Conservation (phyloP, 2,113 vertebrate species). For the Cyanoderma ruficeps region DNA sequence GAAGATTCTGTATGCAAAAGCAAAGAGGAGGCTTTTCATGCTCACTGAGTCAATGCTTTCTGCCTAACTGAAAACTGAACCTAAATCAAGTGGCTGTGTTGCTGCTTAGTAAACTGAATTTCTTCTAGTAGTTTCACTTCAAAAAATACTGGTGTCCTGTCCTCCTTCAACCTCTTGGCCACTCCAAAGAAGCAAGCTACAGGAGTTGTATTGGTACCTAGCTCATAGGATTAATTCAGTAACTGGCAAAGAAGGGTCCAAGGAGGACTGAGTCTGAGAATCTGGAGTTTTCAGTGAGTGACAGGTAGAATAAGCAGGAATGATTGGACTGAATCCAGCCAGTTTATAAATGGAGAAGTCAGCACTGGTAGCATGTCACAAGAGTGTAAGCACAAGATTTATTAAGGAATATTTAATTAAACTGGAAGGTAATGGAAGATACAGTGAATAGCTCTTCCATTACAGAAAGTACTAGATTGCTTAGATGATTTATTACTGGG, state of each 20-base stretch:
- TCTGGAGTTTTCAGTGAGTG: constrained; percentile 17
- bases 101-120: not conserved
- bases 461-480: constrained; percentile 35
- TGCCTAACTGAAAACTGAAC: not conserved
- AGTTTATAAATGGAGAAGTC: constrained; percentile 51
- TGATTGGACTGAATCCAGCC: constrained; percentile 42
- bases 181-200: not conserved
- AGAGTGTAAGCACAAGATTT: constrained; percentile 68
- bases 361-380: constrained; percentile 40
- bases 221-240: constrained; percentile 23
- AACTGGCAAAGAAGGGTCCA: not conserved
- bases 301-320: not conserved
- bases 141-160: not conserved
- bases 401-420: constrained; percentile 74
- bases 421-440: constrained; percentile 65
- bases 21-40: not conserved
- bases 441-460: constrained; percentile 35
- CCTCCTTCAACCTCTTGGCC: not conserved
- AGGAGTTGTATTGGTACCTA: not conserved
- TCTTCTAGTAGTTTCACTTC: not conserved
- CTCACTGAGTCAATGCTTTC: not conserved
- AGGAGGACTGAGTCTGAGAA: not conserved
- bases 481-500: not conserved
- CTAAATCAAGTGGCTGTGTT: not conserved
- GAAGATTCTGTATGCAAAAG: not conserved